phyloP scores from a whole-genome alignment of 2,797 vertebrate species.

The Sparus aurata region DNA sequence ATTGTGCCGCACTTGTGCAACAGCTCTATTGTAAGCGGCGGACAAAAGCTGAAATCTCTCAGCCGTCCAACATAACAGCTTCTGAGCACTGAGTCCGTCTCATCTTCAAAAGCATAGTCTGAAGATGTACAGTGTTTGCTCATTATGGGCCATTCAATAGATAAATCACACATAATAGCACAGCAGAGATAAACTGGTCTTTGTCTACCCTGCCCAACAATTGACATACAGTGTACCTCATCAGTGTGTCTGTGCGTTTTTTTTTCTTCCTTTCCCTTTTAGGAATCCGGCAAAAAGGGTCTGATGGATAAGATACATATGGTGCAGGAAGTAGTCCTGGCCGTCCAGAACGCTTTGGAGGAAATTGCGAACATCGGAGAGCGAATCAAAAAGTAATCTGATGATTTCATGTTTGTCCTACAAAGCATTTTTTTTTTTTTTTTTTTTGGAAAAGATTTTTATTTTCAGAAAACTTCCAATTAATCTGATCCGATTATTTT shows the following conservation, averaged over 20 bases:
- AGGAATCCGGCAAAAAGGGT: conserved; percentile 95
- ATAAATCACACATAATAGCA: conserved; percentile 85
- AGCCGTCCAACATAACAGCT: conserved; percentile 75
- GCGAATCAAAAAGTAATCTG: conserved; percentile 95
- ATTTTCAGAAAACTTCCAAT: not conserved
- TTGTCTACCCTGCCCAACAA: conserved; percentile 79
- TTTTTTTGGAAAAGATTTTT: not conserved
- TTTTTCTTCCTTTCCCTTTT: conserved; percentile 45
- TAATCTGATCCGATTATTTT: conserved; percentile 23
- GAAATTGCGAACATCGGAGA: conserved; percentile 94
- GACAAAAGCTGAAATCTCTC: conserved; percentile 84
- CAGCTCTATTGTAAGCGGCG: conserved; percentile 80
- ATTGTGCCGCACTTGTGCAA: conserved; percentile 83
- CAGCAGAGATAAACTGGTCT: conserved; percentile 80
- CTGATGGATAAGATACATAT: conserved; percentile 97
- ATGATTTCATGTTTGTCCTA: conserved; percentile 6
- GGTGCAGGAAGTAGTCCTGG: conserved; percentile 96
- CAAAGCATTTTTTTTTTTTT: not conserved
- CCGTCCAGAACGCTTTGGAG: conserved; percentile 92
- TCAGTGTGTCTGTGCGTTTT: conserved; percentile 73
- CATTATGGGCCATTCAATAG: conserved; percentile 86
- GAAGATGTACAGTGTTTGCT: conserved; percentile 83
- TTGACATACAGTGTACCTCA: conserved; percentile 77
- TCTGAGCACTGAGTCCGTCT: conserved; percentile 70
- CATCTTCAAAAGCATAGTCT: conserved; percentile 82